Evolutionary conservation across 2,797 vertebrate species (phyloP).

Genomic region (Onychomys leucogaster): DNA sequence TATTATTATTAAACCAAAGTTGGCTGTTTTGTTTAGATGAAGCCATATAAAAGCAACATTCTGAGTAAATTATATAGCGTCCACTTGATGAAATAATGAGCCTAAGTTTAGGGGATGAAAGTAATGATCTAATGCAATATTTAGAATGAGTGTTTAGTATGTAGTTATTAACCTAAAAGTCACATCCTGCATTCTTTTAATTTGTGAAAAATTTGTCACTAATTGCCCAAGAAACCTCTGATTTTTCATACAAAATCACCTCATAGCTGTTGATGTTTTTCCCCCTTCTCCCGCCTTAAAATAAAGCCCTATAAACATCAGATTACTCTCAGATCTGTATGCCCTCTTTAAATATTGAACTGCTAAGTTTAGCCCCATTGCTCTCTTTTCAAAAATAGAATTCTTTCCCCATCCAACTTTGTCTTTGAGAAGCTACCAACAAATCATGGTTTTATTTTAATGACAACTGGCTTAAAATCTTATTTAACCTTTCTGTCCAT

Average conservation of each 20-base stretch:
- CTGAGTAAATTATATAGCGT: slow-evolving; percentile 79
- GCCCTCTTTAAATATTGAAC: slow-evolving; percentile 68
- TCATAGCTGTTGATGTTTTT: slow-evolving; percentile 71
- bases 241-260: slow-evolving; percentile 78
- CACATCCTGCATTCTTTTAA: slow-evolving; percentile 73
- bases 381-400: slow-evolving; percentile 70
- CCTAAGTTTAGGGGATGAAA: slow-evolving; percentile 74
- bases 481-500: slow-evolving; percentile 54
- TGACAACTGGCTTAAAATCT: slow-evolving; percentile 77
- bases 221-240: slow-evolving; percentile 77
- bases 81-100: slow-evolving; percentile 78
- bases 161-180: slow-evolving; percentile 81
- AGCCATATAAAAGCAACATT: slow-evolving; percentile 78
- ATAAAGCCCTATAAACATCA: slow-evolving; percentile 60
- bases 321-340: slow-evolving; percentile 75
- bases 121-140: slow-evolving; percentile 71
- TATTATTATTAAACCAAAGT: slow-evolving; percentile 73
- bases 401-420: slow-evolving; percentile 59
- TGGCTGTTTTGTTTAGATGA: slow-evolving; percentile 73
- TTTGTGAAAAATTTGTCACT: slow-evolving; percentile 77
- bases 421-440: slow-evolving; percentile 76
- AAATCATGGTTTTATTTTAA: slow-evolving; percentile 77
- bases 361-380: slow-evolving; percentile 78
- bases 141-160: slow-evolving; percentile 78
- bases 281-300: slow-evolving; percentile 66